Evolutionary conservation across 2,797 vertebrate genomes (phyloP).

Genomic region (Aplochiton taeniatus): DNA sequence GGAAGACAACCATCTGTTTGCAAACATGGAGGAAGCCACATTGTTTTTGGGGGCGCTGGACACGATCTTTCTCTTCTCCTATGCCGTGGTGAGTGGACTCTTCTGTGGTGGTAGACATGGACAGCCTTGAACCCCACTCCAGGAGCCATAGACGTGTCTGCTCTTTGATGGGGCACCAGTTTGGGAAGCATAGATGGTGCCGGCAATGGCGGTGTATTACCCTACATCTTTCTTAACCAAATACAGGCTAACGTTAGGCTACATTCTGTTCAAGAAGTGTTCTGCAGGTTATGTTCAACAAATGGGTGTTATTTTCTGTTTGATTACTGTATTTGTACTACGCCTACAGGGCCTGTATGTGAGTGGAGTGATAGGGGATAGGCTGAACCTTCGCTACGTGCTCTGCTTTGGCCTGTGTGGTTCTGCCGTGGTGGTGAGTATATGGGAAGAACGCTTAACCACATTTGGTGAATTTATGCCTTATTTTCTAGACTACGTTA

Average conservation of each 20-base stretch:
- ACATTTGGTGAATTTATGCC: no score
- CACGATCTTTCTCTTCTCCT: constrained; percentile 95
- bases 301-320: not conserved
- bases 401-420: constrained; percentile 93
- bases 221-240: no score
- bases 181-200: not conserved
- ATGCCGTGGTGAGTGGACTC: constrained; percentile 87
- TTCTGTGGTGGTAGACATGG: not conserved
- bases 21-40: constrained; percentile 81
- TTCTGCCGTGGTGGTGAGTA: constrained; percentile 89
- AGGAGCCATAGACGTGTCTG: no score
- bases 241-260: no score
- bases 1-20: constrained; percentile 84
- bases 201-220: not conserved
- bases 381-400: constrained; percentile 90
- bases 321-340: not conserved
- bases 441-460: not conserved
- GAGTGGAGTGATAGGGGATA: constrained; percentile 90
- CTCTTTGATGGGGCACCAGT: no score
- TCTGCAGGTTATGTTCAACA: not conserved
- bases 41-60: constrained; percentile 91
- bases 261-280: no score
- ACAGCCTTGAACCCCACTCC: no score
- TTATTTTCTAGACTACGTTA: no score
- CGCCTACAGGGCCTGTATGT: constrained; percentile 87